phyloP scores from a whole-genome alignment of 2,797 vertebrate genomes.

The Rhodeus uyekii region DNA sequence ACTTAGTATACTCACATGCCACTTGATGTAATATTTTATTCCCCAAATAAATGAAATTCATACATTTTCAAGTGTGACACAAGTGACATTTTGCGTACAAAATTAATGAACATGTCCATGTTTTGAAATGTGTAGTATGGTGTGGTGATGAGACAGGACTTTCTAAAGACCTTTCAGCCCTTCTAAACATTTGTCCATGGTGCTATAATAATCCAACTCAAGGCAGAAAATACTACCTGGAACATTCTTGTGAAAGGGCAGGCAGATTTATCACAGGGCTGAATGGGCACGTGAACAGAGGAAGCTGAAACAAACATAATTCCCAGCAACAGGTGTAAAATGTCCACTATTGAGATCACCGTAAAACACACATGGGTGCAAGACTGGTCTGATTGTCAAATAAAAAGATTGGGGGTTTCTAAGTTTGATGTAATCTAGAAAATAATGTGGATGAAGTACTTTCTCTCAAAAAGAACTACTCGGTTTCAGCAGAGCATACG shows the following conservation, averaged over 20 bases:
- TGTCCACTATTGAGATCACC: conserved; percentile 23
- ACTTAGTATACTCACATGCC: neutral
- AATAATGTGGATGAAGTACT: conserved; percentile 20
- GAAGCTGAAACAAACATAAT: conserved; percentile 53
- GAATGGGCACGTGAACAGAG: neutral
- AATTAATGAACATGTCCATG: conserved; percentile 1
- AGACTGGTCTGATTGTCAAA: neutral
- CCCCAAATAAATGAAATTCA: neutral
- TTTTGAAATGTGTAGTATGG: conserved; percentile 20
- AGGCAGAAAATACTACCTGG: conserved; percentile 64
- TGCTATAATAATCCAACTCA: conserved; percentile 65
- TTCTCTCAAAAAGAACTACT: neutral
- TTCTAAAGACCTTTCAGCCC: conserved; percentile 56
- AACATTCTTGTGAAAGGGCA: conserved; percentile 57
- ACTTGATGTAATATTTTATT: neutral
- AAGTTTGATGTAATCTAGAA: conserved; percentile 7
- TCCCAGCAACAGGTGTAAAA: conserved; percentile 39
- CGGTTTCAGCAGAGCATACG: conserved; percentile 16
- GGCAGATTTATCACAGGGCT: conserved; percentile 42
- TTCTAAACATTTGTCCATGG: conserved; percentile 52
- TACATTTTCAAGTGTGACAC: neutral
- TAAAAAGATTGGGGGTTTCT: neutral
- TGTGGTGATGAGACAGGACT: conserved; percentile 4
- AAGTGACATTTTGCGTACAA: neutral
- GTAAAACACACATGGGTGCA: conserved; percentile 1